phyloP scores from a whole-genome alignment of 1,140 invertebrate genomes.

The Mactra quadrangularis region DNA sequence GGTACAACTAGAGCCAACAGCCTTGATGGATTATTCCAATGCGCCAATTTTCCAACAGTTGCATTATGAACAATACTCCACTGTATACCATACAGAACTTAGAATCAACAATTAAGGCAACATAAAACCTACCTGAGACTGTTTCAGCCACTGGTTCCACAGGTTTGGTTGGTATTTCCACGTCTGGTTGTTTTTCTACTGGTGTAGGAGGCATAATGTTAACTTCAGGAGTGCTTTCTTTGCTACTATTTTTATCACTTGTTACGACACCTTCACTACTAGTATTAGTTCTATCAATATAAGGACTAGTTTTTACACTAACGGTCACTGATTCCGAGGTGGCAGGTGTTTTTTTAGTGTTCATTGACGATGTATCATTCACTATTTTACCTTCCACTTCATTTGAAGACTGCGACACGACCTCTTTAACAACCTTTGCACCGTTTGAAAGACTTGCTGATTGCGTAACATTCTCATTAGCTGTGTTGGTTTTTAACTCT shows the following conservation, averaged over 20 bases:
- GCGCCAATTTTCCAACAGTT: no score
- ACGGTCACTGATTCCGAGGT: slow-evolving; percentile 50
- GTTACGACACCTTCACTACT: neutral
- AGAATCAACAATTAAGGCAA: no score
- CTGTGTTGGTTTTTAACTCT: no score
- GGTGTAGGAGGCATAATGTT: slow-evolving; percentile 49
- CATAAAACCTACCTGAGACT: slow-evolving; percentile 1
- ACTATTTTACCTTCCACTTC: neutral
- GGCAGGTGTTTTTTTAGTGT: slow-evolving; percentile 20
- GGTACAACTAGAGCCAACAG: no score
- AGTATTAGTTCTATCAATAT: slow-evolving; percentile 44
- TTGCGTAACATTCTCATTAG: neutral
- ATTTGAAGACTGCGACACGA: neutral
- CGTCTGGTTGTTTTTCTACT: slow-evolving; percentile 40
- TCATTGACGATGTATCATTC: slow-evolving; percentile 16
- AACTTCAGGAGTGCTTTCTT: slow-evolving; percentile 47
- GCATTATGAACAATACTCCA: no score
- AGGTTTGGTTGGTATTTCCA: slow-evolving; percentile 19
- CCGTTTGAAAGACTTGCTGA: slow-evolving; percentile 14
- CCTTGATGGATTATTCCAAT: no score
- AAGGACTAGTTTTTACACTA: slow-evolving; percentile 36
- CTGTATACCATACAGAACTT: no score
- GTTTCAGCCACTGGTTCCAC: slow-evolving; percentile 25
- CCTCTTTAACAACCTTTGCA: neutral
- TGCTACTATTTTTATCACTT: neutral